Evolutionary conservation across 2,797 vertebrate genomes (phyloP).

Genomic region (Heterohyrax brucei): DNA sequence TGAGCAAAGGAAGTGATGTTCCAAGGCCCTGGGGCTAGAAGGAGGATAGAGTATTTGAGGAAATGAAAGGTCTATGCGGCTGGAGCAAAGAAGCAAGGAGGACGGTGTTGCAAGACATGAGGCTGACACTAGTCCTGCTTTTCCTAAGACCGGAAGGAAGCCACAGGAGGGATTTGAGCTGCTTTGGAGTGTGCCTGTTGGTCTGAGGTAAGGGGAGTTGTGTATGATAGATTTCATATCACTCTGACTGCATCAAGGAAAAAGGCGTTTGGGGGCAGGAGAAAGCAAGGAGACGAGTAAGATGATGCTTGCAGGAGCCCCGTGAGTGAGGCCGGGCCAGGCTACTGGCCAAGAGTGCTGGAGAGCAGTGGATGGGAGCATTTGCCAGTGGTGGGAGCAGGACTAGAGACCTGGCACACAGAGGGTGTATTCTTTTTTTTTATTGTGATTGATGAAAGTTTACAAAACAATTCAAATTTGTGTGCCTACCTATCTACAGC

Average conservation of each 20-base stretch:
- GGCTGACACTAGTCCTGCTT: neutral
- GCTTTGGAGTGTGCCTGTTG: neutral
- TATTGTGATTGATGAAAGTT: too few relatives aligned
- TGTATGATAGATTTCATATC: neutral
- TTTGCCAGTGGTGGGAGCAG: neutral
- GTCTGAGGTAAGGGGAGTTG: neutral
- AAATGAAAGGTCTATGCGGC: neutral
- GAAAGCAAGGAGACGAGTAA: neutral
- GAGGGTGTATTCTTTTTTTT: neutral
- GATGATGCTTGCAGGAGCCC: neutral
- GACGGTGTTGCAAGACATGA: neutral
- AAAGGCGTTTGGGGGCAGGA: neutral
- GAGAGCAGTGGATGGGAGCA: neutral
- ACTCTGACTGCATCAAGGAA: neutral
- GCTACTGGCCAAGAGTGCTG: neutral
- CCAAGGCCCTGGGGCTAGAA: slow-evolving; percentile 26
- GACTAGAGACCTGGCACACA: neutral
- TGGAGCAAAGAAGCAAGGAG: neutral
- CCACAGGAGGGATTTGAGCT: neutral
- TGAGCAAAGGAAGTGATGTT: neutral
- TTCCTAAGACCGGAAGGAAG: neutral
- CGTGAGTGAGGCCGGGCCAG: neutral
- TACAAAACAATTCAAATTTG: too few relatives aligned
- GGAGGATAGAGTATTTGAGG: neutral
- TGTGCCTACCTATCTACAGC: too few relatives aligned